Percentiles rank a stretch among this genome's conserved stretches.
phyloP scores from a whole-genome alignment of 2,888 invertebrate species.

The Gymnocheta viridis region DNA sequence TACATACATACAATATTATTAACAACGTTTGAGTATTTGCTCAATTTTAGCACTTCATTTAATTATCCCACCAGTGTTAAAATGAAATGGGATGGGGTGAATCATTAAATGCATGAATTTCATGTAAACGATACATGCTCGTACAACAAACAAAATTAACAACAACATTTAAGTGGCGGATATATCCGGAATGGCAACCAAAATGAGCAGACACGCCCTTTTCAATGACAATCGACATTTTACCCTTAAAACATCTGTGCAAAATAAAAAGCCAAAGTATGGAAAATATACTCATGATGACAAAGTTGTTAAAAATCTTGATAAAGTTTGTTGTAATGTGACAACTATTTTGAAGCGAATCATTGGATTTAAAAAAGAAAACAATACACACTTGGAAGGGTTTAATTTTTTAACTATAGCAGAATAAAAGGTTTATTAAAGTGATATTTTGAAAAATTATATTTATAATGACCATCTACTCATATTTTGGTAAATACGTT shows the following conservation, averaged over 20 bases:
- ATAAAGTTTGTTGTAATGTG: slow-evolving; percentile 5
- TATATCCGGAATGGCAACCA: slow-evolving; percentile 58
- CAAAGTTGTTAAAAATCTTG: slow-evolving; percentile 12
- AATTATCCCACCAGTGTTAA: slow-evolving; percentile 58
- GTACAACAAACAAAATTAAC: slow-evolving; percentile 34
- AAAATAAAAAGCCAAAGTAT: not conserved
- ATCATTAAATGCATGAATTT: slow-evolving; percentile 24
- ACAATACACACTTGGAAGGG: not conserved
- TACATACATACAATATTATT: slow-evolving; percentile 28
- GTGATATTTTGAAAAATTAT: not conserved
- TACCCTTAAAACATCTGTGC: slow-evolving; percentile 63
- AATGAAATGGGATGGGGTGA: slow-evolving; percentile 25
- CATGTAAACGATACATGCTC: slow-evolving; percentile 50
- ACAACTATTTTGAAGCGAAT: not conserved
- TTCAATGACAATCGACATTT: not conserved
- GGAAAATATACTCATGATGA: slow-evolving; percentile 7
- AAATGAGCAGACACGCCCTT: slow-evolving; percentile 62
- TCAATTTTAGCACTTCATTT: slow-evolving; percentile 59
- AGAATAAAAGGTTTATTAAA: not conserved
- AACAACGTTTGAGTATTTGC: slow-evolving; percentile 9
- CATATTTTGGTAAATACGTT: too few relatives aligned
- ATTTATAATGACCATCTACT: too few relatives aligned
- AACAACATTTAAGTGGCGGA: slow-evolving; percentile 67
- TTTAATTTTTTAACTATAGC: not conserved
- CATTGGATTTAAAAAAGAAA: not conserved